Base-by-base conservation (phyloP, 2,113 vertebrate genomes). In the Eleginops maclovinus region DNA sequence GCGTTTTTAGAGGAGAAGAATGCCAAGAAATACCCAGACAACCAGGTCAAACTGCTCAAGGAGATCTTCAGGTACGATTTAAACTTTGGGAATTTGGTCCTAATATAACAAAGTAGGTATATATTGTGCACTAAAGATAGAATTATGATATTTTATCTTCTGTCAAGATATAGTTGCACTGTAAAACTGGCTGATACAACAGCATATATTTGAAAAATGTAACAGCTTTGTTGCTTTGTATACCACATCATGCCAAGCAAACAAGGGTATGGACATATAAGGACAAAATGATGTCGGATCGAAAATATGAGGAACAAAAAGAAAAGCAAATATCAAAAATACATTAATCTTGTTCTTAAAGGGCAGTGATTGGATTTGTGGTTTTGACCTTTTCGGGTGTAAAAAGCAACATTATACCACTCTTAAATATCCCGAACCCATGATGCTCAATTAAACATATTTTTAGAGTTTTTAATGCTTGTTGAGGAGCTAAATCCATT, bases 1-100 rank as follows among this genome's bases (percentile, higher is more conserved):
- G 98, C 98, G 50, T 99, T 99, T 83, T 90, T 99, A 67, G 97
- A 99, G 83, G 98, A 99, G 93, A 96, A 96, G 60, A 99, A 99
- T 78, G 97, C 98, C 17, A 99, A 99, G 90, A 98, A 97, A 84
- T 99, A 99, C 26, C 98, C 98, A 64, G 98, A 99, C 94, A 99
- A 98, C 94, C 97, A 99, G 93, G 98, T 99, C 24, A 99, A 99
- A 85, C 96, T 98, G 77, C 85, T 99, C 41, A 99, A 99, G 88
- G 97, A 98, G 91, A 99, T 99, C 84, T 99, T 99, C 95, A 98
- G 98, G 98, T 99, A 95, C 82, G 55, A 58, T 43, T 21, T 26
- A 31, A 59, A 3, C 4, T 40, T 9, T 10, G 24, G 8, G 9
- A 51, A 51, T 49, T 15, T 75, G n/a, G 46, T 21, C 36, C 6